Percentiles rank a stretch among this genome's conserved stretches.
These are phyloP conservation scores for Parascotia fuliginaria DNA, from an alignment of 2,888 invertebrate genomes.

Conservation along the genomic window DNA sequence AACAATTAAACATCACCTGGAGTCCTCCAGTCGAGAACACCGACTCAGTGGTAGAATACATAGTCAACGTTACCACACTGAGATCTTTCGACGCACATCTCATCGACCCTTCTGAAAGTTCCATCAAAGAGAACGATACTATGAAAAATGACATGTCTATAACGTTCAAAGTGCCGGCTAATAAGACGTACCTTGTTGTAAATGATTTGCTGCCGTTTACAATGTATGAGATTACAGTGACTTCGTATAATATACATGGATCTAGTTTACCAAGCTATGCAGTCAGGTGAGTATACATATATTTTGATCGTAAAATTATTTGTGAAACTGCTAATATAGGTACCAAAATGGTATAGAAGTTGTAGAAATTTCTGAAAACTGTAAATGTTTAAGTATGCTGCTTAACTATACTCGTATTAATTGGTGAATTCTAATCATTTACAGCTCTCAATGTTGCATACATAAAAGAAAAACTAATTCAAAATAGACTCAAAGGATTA, in stretches of 20 bases:
- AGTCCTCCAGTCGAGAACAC: slow-evolving; percentile 87
- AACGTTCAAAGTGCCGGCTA: slow-evolving; percentile 85
- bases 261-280: slow-evolving; percentile 91
- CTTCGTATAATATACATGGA: slow-evolving; percentile 90
- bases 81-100: slow-evolving; percentile 88
- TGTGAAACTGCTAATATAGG: too few species aligned
- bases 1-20: slow-evolving; percentile 91
- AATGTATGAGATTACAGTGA: slow-evolving; percentile 93
- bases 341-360: too few species aligned
- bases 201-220: slow-evolving; percentile 90
- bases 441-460: too few species aligned
- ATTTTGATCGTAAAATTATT: too few species aligned
- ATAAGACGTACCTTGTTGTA: slow-evolving; percentile 85
- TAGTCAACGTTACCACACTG: slow-evolving; percentile 90
- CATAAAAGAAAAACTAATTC: too few species aligned
- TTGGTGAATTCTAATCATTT: too few species aligned
- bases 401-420: too few species aligned
- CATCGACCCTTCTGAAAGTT: slow-evolving; percentile 78
- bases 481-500: too few species aligned
- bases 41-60: slow-evolving; percentile 88
- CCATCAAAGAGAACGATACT: slow-evolving; percentile 60
- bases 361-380: too few species aligned
- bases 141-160: slow-evolving; percentile 57
- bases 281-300: slow-evolving; percentile 80
- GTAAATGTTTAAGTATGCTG: too few species aligned